Evolutionary conservation across 2,888 invertebrate genomes (phyloP), one percentile per base, ranked within the genome.

Genomic region (Drosophila prostipennis): DNA sequence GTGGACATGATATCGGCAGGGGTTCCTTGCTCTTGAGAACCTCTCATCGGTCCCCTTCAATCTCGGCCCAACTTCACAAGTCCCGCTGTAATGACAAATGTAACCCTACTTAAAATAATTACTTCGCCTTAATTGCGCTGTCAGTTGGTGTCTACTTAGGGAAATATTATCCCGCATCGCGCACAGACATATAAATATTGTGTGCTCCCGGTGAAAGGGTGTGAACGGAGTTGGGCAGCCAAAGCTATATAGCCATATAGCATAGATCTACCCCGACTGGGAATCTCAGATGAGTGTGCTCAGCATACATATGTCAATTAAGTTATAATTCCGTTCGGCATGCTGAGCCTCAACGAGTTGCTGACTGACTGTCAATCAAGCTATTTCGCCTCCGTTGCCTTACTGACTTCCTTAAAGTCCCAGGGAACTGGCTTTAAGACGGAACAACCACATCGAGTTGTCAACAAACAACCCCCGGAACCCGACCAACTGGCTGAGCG

Each of bases 81-180:
- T 52, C 32, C 46, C 29, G 55, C 60, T 64, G 68, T 76, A 77
- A 74, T 87, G 84, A 78, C 65, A 82, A 86, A 88, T 88, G 88
- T 73, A 80, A 80, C 87, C 87, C 84, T 88, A 84, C 84, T 84
- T 84, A 84, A 86, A 84, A 86, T 88, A 84, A 84, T 84, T 88
- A 83, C 88, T 84, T 72, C 63, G 84, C 88, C 87, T 84, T 88
- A 88, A 88, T 88, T 88, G 84, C 84, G 83, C 87, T 80, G 89
- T 88, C 84, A 84, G 80, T 87, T 80, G 89, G 89, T 86, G 84
- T 83, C 84, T 88, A 86, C 88, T 84, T 84, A 86, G 73, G 71
- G 80, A 86, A 88, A 86, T 88, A 84, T 84, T 83, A 88, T 83
- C 88, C 83, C 72, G 74, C 73, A 76, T 56, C 42, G 59, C 64